Evolutionary conservation across 2,797 vertebrate species (phyloP), one percentile per base, ranked within the genome.

Genomic region (Odontamblyopus lacepedii): DNA sequence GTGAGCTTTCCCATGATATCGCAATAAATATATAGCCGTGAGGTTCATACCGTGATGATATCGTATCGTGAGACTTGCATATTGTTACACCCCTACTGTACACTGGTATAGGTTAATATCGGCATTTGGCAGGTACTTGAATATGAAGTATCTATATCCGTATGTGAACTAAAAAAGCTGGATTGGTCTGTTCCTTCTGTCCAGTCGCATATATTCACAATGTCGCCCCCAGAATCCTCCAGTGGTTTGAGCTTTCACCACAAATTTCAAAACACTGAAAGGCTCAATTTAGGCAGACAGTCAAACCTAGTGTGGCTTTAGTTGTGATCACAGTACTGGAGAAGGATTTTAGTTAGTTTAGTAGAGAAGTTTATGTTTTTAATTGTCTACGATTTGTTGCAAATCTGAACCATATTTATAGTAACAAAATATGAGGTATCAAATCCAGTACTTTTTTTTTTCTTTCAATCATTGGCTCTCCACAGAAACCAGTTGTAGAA

Each of bases 151-250:
- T 32, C 30, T 32, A 32, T 32, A 32, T 32, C 4, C 4, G 30
- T 4, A 32, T 32, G 0, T 0, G 30, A 32, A 5, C 30, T 32
- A 5, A 32, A 32, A 32, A 32, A 32, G 30, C 3, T 32, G 30
- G 30, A 32, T 32, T 5, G 3, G 29, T 75, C 76, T 67, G 65
- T 85, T 70, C 78, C 55, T 35, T 50, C 74, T 80, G 72, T 82
- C 76, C 11, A 19, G 29, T 51, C 69, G 6, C 48, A 79, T 85
- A 73, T 83, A 63, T 82, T 84, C 80, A 84, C 78, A 64, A 68
- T 72, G 72, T 71, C 71, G 53, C 68, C 65, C 59, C 68, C 35
- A 41, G 15, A 64, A 64, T 77, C 63, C 73, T 78, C 83, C 76
- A 73, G 23, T 23, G 23, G 23, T 23, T 23, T 23, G 23, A 23